Base-by-base conservation (phyloP, 2,113 vertebrate species). In the Alligator sinensis region DNA sequence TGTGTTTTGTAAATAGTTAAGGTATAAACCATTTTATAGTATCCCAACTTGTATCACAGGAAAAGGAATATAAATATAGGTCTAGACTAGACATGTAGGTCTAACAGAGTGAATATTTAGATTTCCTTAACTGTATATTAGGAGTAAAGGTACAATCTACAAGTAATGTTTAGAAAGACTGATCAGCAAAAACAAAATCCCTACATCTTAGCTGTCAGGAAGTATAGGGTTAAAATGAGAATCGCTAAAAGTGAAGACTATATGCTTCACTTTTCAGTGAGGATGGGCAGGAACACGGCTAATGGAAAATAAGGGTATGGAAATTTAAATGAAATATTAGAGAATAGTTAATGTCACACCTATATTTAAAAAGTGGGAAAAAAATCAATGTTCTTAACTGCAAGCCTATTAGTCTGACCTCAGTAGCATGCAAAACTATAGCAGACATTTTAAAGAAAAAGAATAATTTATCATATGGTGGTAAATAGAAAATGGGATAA, bases 361-460 rank as follows among this genome's bases (percentile, higher is more conserved):
- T n/a, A 19, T 27, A 11, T 59, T 77, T 70, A 34, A 81, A 76
- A 27, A 76, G 63, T 47, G 64, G 64, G 88, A 66, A 38, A 1
- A 27, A 79, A 81, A 38, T 11, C 47, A 47, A 9, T 47, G 8
- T 61, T 68, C 1, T 72, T 88, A 6, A 88, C 5, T 55, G 38
- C 76, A 5, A 13, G 28, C 60, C 60, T 74, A 19, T 86, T 88
- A 61, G 55, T 77, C 9, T 3, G n/a, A 70, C 38, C 80, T 85
- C 5, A 0, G 16, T 76, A 59, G 12, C 11, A 18, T 86, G 47
- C 47, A 47, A 47, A 47, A 27, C 70, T 91, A 86, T 77, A 58
- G 57, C 61, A 90, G 30, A 38, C 10, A 38, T 66, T 78, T 84
- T 38, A 27, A 88, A 79, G 90, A 88, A 92, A 75, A 47, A 86